Base-by-base conservation (phyloP, 2,888 invertebrate genomes). In the Ectropis crepuscularia region DNA sequence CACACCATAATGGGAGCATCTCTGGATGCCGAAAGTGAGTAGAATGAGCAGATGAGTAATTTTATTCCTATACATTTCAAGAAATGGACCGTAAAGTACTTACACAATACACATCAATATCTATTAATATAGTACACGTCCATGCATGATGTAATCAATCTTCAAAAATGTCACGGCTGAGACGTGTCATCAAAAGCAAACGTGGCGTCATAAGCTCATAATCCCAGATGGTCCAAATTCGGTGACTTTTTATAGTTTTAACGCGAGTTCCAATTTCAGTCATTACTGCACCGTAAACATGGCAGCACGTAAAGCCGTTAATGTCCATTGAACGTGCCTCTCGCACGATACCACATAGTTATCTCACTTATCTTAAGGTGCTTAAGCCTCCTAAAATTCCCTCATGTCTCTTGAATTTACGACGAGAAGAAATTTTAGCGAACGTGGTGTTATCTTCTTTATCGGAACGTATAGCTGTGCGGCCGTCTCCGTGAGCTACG, bases 331-430 rank as follows among this genome's bases (percentile, higher is more conserved):
- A 76, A 78, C 80, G 83, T 77, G 87, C 81, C 82, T 86, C 84
- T 82, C 76, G 78, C 73, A 74, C 61, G 70, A 72, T 76, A 75
- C 77, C 76, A 80, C 72, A 75, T 78, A 86, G 84, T 91, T 92
- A 92, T 92, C 92, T 89, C 86, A 86, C 83, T 91, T 92, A 92
- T 92, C 92, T 89, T 81, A 87, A 89, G 87, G 86, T 88, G 84
- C 76, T 89, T 91, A 68, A 92, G 90, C 92, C 90, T 82, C 88
- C 89, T 84, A 76, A 92, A 91, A 91, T 87, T 89, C 89, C 83
- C 85, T 78, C 76, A 83, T 84, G 88, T 86, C 85, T 89, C 82
- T 83, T 75, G 89, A 91, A 92, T 91, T 91, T 92, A 91, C 88
- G 87, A 90, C 86, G 78, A 88, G 81, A 82, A 82, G 88, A 90